A percentile compares a stretch with the other conserved stretches of the same genome.
These are phyloP conservation scores for Tanypteryx hageni DNA, from an alignment of 2,888 invertebrate species.

Conservation along the genomic window DNA sequence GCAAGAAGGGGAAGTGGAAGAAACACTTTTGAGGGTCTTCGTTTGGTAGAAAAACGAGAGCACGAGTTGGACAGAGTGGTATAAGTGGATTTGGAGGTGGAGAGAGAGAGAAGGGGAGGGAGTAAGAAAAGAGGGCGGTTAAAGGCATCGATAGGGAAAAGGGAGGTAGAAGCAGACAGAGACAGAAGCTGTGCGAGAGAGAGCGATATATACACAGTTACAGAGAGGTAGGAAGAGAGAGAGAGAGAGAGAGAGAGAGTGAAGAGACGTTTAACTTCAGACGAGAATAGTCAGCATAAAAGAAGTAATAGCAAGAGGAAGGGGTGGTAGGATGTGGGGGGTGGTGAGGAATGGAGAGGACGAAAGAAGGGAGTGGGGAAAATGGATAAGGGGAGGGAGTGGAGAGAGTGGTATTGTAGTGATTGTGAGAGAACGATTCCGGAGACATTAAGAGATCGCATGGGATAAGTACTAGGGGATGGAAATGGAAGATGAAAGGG, in stretches of 20 bases:
- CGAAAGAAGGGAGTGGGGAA: background rate
- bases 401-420: background rate
- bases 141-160: background rate
- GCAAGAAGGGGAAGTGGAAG: background rate
- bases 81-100: background rate
- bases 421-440: constrained; percentile 13
- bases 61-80: background rate
- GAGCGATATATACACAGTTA: no score
- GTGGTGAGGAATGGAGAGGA: background rate
- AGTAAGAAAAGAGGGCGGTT: background rate
- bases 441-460: constrained; percentile 51
- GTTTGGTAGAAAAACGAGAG: background rate
- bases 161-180: background rate
- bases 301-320: background rate
- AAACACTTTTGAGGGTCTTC: constrained; percentile 19
- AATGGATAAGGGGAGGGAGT: background rate
- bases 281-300: background rate
- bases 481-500: constrained; percentile 63
- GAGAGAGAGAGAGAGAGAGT: background rate
- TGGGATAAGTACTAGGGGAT: constrained; percentile 55
- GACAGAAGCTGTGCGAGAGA: no score
- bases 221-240: no score
- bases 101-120: background rate
- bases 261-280: constrained; percentile 10
- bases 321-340: background rate